These are phyloP conservation scores for Chalcis sispes DNA, from an alignment of 2,888 invertebrate species.

Conservation along the genomic window DNA sequence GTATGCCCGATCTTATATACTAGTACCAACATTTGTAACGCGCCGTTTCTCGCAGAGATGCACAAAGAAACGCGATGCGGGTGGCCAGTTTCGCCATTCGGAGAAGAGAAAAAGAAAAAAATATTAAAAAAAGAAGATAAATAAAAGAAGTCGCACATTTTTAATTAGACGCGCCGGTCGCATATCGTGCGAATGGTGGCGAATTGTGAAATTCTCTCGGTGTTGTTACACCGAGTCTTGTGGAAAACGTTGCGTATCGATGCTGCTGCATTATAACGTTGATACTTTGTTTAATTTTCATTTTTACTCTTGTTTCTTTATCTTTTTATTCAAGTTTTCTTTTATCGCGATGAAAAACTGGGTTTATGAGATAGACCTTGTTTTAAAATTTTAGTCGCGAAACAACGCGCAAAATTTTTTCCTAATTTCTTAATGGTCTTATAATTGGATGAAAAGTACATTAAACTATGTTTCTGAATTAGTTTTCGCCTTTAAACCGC, in stretches of 20 bases:
- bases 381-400: too few species aligned
- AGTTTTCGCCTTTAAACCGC: too few species aligned
- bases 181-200: background rate
- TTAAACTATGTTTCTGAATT: background rate
- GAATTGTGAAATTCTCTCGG: too few species aligned
- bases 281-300: conserved; percentile 17
- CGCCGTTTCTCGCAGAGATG: too few species aligned
- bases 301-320: background rate
- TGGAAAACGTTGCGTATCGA: too few species aligned
- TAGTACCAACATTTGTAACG: too few species aligned
- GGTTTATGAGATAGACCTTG: background rate
- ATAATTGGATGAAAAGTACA: background rate
- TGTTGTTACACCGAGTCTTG: background rate
- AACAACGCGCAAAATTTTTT: conserved; percentile 10
- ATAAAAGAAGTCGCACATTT: conserved; percentile 22
- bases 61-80: too few species aligned
- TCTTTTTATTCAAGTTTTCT: background rate
- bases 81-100: conserved; percentile 8
- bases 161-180: conserved; percentile 16
- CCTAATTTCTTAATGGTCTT: conserved; percentile 3
- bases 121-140: too few species aligned
- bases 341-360: conserved; percentile 15
- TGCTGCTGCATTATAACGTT: too few species aligned
- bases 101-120: too few species aligned
- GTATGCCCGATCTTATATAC: background rate